Percentiles rank a stretch among this genome's conserved stretches.
Evolutionary conservation across 1,140 invertebrate species (phyloP).

Genomic region (Tenebrio molitor): DNA sequence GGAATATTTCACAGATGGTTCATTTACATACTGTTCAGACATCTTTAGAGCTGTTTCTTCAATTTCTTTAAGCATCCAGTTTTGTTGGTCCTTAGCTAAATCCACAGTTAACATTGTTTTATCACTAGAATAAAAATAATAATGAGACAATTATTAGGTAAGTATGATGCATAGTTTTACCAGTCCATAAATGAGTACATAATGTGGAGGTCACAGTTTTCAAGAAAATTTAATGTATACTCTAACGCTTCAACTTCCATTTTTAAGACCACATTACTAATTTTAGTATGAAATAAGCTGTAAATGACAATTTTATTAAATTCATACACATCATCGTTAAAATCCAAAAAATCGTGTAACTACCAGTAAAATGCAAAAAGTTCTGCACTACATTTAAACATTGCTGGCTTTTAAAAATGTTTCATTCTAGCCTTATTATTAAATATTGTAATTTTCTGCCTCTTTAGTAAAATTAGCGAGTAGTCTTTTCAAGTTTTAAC

Average conservation of each 20-base stretch:
- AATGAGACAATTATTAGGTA: too few species aligned
- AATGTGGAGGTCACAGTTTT: not conserved
- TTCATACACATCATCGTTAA: too few species aligned
- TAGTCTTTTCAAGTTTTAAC: too few species aligned
- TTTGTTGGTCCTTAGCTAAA: constrained; percentile 27
- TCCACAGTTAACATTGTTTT: too few species aligned
- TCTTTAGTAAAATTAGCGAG: too few species aligned
- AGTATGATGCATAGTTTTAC: not conserved
- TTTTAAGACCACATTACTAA: not conserved
- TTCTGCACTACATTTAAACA: too few species aligned
- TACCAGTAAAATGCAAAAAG: too few species aligned
- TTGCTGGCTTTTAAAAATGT: too few species aligned
- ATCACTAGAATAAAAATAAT: too few species aligned
- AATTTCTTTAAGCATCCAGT: constrained; percentile 29
- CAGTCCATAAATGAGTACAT: not conserved
- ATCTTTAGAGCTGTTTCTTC: constrained; percentile 39
- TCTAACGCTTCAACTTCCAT: constrained; percentile 3
- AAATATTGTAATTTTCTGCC: too few species aligned
- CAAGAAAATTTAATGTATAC: constrained; percentile 3
- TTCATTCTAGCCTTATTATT: too few species aligned
- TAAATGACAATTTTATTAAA: not conserved
- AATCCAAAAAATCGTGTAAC: too few species aligned
- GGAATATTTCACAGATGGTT: constrained; percentile 35
- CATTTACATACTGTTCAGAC: constrained; percentile 43
- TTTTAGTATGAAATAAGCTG: not conserved